phyloP scores from a whole-genome alignment of 2,888 invertebrate species.

The Hermaeophaga mercurialis region DNA sequence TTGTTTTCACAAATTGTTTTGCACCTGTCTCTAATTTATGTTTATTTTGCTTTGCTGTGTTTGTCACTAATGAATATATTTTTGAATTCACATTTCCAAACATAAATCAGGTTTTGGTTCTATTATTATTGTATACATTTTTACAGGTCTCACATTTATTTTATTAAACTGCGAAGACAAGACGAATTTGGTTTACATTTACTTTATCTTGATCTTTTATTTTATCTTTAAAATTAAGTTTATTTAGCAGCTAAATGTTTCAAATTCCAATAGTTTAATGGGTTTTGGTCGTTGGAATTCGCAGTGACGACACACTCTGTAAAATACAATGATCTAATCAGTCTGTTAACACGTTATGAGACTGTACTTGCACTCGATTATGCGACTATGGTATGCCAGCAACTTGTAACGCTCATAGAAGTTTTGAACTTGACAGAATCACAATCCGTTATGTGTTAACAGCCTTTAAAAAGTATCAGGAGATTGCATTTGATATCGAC shows the following conservation, averaged over 20 bases:
- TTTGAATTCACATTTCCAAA: too few species aligned
- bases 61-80: too few species aligned
- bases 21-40: too few species aligned
- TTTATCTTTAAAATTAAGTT: too few species aligned
- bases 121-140: too few species aligned
- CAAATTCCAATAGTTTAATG: background rate
- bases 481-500: background rate
- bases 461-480: background rate
- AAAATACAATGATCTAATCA: background rate
- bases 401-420: background rate
- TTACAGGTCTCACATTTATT: too few species aligned
- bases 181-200: too few species aligned
- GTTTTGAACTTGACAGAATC: constrained; percentile 2
- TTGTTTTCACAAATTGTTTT: too few species aligned
- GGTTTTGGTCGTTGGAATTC: background rate
- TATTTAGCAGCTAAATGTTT: background rate
- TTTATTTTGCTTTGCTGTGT: too few species aligned
- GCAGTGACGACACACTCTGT: background rate
- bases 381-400: background rate
- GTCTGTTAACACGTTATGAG: background rate
- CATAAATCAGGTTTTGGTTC: too few species aligned
- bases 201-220: too few species aligned
- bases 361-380: background rate
- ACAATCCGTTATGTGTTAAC: constrained; percentile 1
- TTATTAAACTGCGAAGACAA: too few species aligned